Evolutionary conservation across 2,797 vertebrate species (phyloP), one percentile per base, ranked within the genome.

Genomic region (Hydrophis major): DNA sequence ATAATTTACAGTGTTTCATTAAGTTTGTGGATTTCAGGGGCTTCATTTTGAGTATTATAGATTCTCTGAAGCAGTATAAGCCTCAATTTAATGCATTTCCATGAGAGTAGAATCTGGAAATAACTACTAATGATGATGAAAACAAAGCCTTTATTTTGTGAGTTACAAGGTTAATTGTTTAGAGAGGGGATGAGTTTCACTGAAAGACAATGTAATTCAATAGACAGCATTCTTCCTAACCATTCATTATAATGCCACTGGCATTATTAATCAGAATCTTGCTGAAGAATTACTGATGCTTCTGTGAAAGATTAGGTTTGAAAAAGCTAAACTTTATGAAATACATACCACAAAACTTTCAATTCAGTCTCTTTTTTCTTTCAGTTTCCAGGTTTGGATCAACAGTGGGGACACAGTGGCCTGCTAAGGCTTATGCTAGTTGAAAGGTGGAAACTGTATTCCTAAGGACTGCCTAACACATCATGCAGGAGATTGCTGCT

Each of bases 231-330:
- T 95, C 87, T 95, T 92, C 86, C 94, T 96, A 96, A 96, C 93
- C 95, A 95, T 90, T 97, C 96, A 92, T 94, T 96, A 92, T 94
- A 97, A 42, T 95, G 91, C 56, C 60, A 50, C 91, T 95, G 95
- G 89, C 90, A 87, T 90, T 86, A 94, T 92, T 92, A 93, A 89
- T 18, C 92, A 94, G 83, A 96, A 14, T 53, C 69, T 90, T 96
- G 91, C 94, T 92, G 95, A 96, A 96, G 66, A 78, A 95, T 95
- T 97, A 97, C 91, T 91, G 96, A 90, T 93, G 47, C 88, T 91
- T 89, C 0, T 89, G 92, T 28, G 61, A 50, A 92, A 95, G 91
- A 74, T 63, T 94, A 0, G 88, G n/a, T 16, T 28, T 63, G 87
- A 91, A 89, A 57, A 83, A 86, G 12, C 6, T 50, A 89, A 63